Percentiles rank a stretch among this genome's conserved stretches.
Evolutionary conservation across 1,140 invertebrate species (phyloP).

Genomic region (Araneus ventricosus): DNA sequence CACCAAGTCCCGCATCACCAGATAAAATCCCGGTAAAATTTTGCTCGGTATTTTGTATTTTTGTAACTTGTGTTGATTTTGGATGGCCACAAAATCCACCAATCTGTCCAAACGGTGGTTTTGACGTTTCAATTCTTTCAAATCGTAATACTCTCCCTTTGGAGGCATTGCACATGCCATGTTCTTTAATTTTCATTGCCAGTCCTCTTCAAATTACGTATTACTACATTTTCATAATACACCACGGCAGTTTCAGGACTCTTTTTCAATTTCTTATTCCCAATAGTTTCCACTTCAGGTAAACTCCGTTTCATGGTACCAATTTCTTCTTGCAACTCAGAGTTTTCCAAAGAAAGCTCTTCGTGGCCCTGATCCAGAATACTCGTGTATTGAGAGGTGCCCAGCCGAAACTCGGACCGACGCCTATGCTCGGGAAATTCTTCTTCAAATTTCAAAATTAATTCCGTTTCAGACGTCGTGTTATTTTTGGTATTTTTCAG

Average conservation of each 20-base stretch:
- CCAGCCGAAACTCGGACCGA: neutral
- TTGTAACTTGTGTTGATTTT: neutral
- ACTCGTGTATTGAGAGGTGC: neutral
- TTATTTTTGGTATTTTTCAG: conserved; percentile 7
- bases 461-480: neutral
- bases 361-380: neutral
- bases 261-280: neutral
- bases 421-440: conserved; percentile 35
- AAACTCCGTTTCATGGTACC: neutral
- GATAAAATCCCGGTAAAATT: neutral
- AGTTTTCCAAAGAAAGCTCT: neutral
- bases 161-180: neutral
- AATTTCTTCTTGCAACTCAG: neutral
- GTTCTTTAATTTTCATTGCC: neutral
- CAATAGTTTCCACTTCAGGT: neutral
- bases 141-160: neutral
- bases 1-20: neutral
- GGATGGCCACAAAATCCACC: neutral
- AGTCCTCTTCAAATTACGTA: neutral
- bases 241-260: neutral
- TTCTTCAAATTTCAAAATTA: conserved; percentile 39
- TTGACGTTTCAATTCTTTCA: neutral
- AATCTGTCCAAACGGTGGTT: neutral
- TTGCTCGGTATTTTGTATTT: neutral
- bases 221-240: neutral